Conservation (phyloP, 2,888 invertebrate genomes). For the Platycheirus albimanus region DNA sequence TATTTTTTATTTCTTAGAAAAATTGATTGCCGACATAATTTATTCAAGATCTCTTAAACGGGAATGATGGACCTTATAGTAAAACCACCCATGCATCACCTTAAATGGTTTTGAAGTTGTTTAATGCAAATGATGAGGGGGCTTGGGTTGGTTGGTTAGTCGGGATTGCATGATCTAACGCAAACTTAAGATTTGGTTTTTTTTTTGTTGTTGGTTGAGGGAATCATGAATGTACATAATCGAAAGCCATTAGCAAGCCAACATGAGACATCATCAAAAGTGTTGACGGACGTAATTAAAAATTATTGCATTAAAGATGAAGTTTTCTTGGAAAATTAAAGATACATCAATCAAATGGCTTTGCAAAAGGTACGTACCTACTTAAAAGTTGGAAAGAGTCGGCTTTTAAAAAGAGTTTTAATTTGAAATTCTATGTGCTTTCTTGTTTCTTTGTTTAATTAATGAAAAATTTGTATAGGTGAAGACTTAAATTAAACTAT, state of each 20-base stretch:
- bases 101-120: slow-evolving; percentile 37
- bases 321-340: too few relatives aligned
- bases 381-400: too few relatives aligned
- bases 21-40: slow-evolving; percentile 56
- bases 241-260: slow-evolving; percentile 23
- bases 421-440: too few relatives aligned
- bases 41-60: slow-evolving; percentile 63
- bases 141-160: too few relatives aligned
- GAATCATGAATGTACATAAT: slow-evolving; percentile 27
- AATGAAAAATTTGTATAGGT: too few relatives aligned
- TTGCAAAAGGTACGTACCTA: too few relatives aligned
- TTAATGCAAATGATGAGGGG: slow-evolving; percentile 53
- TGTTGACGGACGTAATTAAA: slow-evolving; percentile 37
- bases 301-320: background rate
- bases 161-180: slow-evolving; percentile 40
- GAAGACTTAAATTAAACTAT: too few relatives aligned
- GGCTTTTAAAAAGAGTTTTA: too few relatives aligned
- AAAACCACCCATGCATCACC: slow-evolving; percentile 60
- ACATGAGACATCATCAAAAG: background rate
- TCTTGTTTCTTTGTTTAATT: too few relatives aligned
- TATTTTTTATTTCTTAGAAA: slow-evolving; percentile 37
- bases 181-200: slow-evolving; percentile 41
- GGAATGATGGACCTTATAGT: slow-evolving; percentile 50
- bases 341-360: too few relatives aligned
- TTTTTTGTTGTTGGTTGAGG: slow-evolving; percentile 47